Percentiles rank a stretch among this genome's conserved stretches.
Evolutionary conservation across 2,888 invertebrate genomes (phyloP).

Genomic region (Clistopyga incitator): DNA sequence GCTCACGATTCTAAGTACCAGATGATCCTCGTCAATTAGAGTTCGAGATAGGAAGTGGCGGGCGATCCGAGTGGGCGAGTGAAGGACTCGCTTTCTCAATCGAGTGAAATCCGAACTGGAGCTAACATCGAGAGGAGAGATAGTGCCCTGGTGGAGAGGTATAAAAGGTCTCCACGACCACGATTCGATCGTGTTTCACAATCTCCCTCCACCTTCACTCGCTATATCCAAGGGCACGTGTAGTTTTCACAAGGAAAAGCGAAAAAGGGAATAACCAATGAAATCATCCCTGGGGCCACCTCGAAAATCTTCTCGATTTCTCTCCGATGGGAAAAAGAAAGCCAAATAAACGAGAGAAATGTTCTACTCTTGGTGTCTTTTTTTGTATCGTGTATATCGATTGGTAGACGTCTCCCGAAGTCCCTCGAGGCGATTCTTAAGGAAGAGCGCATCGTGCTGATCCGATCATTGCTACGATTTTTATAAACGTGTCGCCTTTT

Average conservation of each 20-base stretch:
- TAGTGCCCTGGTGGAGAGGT: not conserved
- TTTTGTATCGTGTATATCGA: too few relatives aligned
- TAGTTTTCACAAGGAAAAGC: not conserved
- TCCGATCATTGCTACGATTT: too few relatives aligned
- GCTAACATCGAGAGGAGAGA: not conserved
- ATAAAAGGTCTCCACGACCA: not conserved
- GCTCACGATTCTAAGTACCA: not conserved
- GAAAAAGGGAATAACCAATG: not conserved
- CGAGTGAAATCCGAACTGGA: not conserved
- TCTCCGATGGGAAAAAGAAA: not conserved
- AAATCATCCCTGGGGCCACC: not conserved
- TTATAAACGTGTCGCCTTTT: too few relatives aligned
- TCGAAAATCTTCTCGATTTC: not conserved
- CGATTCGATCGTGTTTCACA: not conserved
- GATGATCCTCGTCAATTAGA: constrained; percentile 17
- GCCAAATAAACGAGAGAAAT: not conserved
- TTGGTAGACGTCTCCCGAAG: not conserved
- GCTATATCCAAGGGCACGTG: not conserved
- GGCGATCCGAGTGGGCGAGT: not conserved
- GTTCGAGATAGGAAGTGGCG: not conserved
- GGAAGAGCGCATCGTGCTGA: too few relatives aligned
- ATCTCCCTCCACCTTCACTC: not conserved
- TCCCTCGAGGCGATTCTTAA: too few relatives aligned
- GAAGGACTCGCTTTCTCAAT: not conserved
- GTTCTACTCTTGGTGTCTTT: not conserved